A percentile compares a stretch with the other conserved stretches of the same genome.
Evolutionary conservation across 2,797 vertebrate species (phyloP).

Genomic region (Emydoidea blandingii): DNA sequence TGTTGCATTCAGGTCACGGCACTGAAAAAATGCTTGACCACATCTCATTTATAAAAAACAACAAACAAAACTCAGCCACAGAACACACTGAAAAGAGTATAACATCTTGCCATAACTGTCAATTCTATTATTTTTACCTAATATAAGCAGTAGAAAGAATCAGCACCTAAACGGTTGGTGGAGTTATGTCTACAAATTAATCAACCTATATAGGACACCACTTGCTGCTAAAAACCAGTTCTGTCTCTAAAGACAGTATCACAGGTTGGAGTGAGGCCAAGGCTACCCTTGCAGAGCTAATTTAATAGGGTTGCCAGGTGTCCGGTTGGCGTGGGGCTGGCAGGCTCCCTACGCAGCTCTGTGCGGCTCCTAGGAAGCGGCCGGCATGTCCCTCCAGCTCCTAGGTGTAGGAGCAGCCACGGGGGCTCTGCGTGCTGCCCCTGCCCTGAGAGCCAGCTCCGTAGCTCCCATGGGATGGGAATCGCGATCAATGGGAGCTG

Average conservation of each 20-base stretch:
- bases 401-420: too few relatives aligned
- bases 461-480: too few relatives aligned
- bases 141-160: not conserved
- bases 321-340: too few relatives aligned
- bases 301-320: not conserved
- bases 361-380: fast-evolving
- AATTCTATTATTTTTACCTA: not conserved
- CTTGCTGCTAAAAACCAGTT: not conserved
- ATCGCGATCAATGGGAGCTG: too few relatives aligned
- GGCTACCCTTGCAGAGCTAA: not conserved
- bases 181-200: not conserved
- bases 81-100: not conserved
- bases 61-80: not conserved
- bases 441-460: too few relatives aligned
- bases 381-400: too few relatives aligned
- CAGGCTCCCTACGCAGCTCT: too few relatives aligned
- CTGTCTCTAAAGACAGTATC: not conserved
- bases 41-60: not conserved
- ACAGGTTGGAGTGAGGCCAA: not conserved
- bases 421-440: too few relatives aligned
- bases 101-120: not conserved
- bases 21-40: not conserved
- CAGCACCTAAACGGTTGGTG: not conserved
- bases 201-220: not conserved
- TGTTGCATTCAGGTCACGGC: not conserved